Evolutionary conservation across 1,140 invertebrate genomes (phyloP), one percentile per base, ranked within the genome.

Genomic region (Anoplolepis gracilipes): DNA sequence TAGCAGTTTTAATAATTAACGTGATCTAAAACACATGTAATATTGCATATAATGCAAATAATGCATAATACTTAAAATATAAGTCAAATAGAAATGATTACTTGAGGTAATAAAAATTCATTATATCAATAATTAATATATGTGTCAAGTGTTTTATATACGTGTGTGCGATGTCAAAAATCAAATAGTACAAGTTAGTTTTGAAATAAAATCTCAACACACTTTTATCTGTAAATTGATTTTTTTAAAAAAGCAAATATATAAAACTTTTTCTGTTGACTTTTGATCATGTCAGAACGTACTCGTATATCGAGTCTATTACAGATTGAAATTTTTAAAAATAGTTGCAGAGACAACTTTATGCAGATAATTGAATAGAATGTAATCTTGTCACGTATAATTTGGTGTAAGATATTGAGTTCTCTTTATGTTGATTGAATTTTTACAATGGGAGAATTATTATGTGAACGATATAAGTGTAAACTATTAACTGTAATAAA

Each of bases 361-460:
- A 5, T 57, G 6, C 61, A 73, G 42, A 36, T 36, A 36, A 36
- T 36, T 36, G 33, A 36, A 36, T 42, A 11, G 13, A 72, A n/a
- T 33, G 49, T 33, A 59, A 57, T 59, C 19, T 30, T 73, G 7
- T 73, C 72, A 22, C 13, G 11, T 73, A 59, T 11, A 55, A 53
- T 13, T 55, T 70, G 7, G 22, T 53, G n/a, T 13, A 62, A 59
- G 39, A 59, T n/a, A 57, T 22, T 49, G 5, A n/a, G 16, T 11
- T 70, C 36, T 46, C 25, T 84, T 30, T 28, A 59, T 11, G 39
- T 88, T 16, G 13, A 30, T 77, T 42, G 28, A 13, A 57, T 57
- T 55, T 79, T 61, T 11, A 86, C 55, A 77, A 82, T 86, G 64
- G 86, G 77, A 88, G 86, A 86, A 86, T 89, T 65, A 61, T 86